Percentiles rank a stretch among this genome's conserved stretches.
Conservation (phyloP, 1,140 invertebrate species). For the Carposina sasakii region DNA sequence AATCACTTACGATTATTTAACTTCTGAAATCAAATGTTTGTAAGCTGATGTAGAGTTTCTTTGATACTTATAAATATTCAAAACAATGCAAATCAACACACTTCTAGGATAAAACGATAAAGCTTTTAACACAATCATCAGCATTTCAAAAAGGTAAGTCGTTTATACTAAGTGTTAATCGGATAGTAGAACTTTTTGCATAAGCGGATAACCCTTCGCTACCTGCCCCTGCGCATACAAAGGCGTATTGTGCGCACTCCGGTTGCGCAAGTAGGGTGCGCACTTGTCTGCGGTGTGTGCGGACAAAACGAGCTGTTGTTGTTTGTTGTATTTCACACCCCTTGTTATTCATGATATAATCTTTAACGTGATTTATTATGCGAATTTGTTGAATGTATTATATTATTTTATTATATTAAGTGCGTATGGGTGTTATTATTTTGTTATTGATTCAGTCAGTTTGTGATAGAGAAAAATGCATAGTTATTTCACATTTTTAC, state of each 20-base stretch:
- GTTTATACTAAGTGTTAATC: conserved; percentile 60
- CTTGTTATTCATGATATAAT: not conserved
- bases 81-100: conserved; percentile 27
- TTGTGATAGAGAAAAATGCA: too few species aligned
- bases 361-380: not conserved
- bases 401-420: too few species aligned
- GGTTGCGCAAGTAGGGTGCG: conserved; percentile 44
- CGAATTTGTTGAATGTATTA: conserved; percentile 2
- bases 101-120: conserved; percentile 39
- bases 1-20: too few species aligned
- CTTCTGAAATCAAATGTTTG: not conserved
- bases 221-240: conserved; percentile 50
- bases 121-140: conserved; percentile 43
- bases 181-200: conserved; percentile 66
- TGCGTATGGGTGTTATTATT: too few species aligned
- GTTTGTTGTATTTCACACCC: conserved; percentile 17
- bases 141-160: conserved; percentile 41
- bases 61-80: not conserved
- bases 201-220: conserved; percentile 70
- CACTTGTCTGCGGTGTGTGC: conserved; percentile 2
- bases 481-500: too few species aligned
- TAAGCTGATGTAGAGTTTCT: not conserved
- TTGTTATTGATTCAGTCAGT: too few species aligned
- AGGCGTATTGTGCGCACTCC: conserved; percentile 43
- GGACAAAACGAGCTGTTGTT: conserved; percentile 22